Percentiles rank a stretch among this genome's conserved stretches.
Evolutionary conservation across 30 jellyfish, hydroid and myxozoan species (phyloP).

Genomic region (Pelagia noctiluca): DNA sequence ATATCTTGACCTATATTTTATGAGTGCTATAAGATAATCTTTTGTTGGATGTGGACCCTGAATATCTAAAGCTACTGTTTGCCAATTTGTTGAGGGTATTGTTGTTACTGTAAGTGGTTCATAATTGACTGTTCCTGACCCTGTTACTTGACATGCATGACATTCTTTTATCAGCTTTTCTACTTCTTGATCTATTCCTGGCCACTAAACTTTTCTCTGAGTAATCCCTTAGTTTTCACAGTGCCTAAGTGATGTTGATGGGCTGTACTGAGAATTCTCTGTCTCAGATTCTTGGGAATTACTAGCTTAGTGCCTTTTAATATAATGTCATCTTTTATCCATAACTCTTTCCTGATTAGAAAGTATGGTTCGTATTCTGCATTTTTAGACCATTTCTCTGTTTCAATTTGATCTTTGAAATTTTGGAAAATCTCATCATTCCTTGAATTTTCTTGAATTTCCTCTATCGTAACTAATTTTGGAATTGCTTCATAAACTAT

Average conservation of each 20-base stretch:
- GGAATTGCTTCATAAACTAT: slow-evolving; percentile 7
- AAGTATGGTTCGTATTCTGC: slow-evolving; percentile 14
- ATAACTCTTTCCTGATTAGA: slow-evolving; percentile 21
- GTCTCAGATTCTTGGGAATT: slow-evolving; percentile 45
- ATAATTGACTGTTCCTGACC: slow-evolving; percentile 37
- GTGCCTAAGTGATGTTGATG: slow-evolving; percentile 61
- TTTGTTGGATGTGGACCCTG: slow-evolving; percentile 59
- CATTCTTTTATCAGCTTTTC: slow-evolving; percentile 44
- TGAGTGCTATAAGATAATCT: slow-evolving; percentile 30
- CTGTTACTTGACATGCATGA: slow-evolving; percentile 47
- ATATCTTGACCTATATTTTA: slow-evolving; percentile 45
- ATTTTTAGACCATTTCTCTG: slow-evolving; percentile 32
- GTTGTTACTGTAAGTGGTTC: slow-evolving; percentile 53
- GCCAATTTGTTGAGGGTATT: slow-evolving; percentile 49
- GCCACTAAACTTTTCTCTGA: slow-evolving; percentile 53
- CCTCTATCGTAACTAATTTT: slow-evolving; percentile 33
- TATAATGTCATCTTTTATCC: slow-evolving; percentile 27
- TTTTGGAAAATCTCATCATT: slow-evolving; percentile 9
- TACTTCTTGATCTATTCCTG: slow-evolving; percentile 48
- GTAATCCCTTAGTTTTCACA: slow-evolving; percentile 28
- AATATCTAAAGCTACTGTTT: slow-evolving; percentile 44
- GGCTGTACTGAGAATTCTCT: slow-evolving; percentile 37
- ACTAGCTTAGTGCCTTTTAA: slow-evolving; percentile 45
- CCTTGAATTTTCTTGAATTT: slow-evolving; percentile 24
- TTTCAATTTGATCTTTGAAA: slow-evolving; percentile 22